phyloP scores from a whole-genome alignment of 2,113 vertebrate genomes.

The Clarias magur region DNA sequence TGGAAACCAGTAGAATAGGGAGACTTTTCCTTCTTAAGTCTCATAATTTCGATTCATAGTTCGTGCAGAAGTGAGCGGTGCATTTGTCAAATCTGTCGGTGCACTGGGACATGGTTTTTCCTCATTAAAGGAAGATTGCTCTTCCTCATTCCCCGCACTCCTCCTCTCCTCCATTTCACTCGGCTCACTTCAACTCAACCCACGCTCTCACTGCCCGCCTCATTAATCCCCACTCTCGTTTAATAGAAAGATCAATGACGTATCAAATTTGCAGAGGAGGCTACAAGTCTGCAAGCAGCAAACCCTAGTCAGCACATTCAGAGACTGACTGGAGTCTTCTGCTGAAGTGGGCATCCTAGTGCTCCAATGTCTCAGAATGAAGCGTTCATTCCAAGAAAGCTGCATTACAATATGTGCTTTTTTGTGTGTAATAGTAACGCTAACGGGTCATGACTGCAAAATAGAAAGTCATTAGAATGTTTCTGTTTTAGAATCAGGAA shows the following conservation, averaged over 20 bases:
- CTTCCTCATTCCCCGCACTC: conserved; percentile 36
- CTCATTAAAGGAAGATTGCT: conserved; percentile 55
- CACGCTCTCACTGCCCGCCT: conserved; percentile 35
- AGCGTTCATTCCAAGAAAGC: conserved; percentile 21
- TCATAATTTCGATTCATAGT: conserved; percentile 44
- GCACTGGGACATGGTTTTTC: conserved; percentile 41
- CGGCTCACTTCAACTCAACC: conserved; percentile 39
- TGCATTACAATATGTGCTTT: conserved; percentile 27
- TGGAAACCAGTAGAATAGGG: conserved; percentile 12
- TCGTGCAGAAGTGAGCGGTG: conserved; percentile 32
- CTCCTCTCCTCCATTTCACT: conserved; percentile 27
- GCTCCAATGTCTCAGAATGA: conserved; percentile 11
- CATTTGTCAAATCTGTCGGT: conserved; percentile 42
- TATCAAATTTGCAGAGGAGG: conserved; percentile 59
- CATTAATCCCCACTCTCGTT: conserved; percentile 58
- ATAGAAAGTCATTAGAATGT: not conserved
- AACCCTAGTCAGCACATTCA: conserved; percentile 55
- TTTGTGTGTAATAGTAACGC: conserved; percentile 44
- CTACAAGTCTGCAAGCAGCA: conserved; percentile 50
- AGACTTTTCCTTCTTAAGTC: conserved; percentile 14
- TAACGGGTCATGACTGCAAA: conserved; percentile 31
- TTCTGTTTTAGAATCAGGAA: conserved; percentile 18
- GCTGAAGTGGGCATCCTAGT: conserved; percentile 29
- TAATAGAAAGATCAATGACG: conserved; percentile 63
- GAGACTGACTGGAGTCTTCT: conserved; percentile 45